Evolutionary conservation across 1,140 invertebrate species (phyloP).

Genomic region (Drosophila mojavensis): DNA sequence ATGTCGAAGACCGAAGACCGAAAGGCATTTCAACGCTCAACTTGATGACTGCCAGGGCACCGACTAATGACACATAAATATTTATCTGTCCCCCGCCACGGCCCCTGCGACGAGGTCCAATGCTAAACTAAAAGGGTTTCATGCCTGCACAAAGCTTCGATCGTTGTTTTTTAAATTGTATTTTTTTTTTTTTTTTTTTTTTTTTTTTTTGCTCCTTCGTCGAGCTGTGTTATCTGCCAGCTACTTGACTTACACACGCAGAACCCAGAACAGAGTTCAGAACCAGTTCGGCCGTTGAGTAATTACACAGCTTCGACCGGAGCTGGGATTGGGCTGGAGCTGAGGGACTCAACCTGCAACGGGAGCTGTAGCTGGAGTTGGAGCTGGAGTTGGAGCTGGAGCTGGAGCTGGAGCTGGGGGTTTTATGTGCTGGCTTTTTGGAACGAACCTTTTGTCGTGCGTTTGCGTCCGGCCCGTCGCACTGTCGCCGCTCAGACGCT

Average conservation of each 20-base stretch:
- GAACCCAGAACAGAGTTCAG: constrained; percentile 46
- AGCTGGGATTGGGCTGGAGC: constrained; percentile 15
- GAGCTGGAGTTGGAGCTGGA: background rate
- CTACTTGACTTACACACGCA: constrained; percentile 79
- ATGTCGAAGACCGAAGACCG: constrained; percentile 17
- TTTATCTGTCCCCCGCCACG: constrained; percentile 52
- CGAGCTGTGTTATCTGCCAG: constrained; percentile 70
- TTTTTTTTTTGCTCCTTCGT: constrained; percentile 5
- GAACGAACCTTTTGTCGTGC: constrained; percentile 66
- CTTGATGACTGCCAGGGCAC: constrained; percentile 60
- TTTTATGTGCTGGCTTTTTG: constrained; percentile 34
- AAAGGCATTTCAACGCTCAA: constrained; percentile 68
- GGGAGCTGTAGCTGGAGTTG: constrained; percentile 6
- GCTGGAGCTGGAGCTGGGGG: background rate
- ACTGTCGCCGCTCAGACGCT: constrained; percentile 57
- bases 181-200: background rate
- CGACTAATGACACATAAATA: constrained; percentile 79
- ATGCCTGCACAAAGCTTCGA: constrained; percentile 63
- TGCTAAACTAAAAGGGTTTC: constrained; percentile 73
- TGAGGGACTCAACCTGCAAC: constrained; percentile 3
- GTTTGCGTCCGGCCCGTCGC: constrained; percentile 35
- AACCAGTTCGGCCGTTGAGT: constrained; percentile 78
- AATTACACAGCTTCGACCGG: constrained; percentile 61
- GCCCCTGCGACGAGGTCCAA: constrained; percentile 8
- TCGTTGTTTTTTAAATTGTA: constrained; percentile 13